Conservation (phyloP, 2,888 invertebrate species). For the Phaedon cochleariae region DNA sequence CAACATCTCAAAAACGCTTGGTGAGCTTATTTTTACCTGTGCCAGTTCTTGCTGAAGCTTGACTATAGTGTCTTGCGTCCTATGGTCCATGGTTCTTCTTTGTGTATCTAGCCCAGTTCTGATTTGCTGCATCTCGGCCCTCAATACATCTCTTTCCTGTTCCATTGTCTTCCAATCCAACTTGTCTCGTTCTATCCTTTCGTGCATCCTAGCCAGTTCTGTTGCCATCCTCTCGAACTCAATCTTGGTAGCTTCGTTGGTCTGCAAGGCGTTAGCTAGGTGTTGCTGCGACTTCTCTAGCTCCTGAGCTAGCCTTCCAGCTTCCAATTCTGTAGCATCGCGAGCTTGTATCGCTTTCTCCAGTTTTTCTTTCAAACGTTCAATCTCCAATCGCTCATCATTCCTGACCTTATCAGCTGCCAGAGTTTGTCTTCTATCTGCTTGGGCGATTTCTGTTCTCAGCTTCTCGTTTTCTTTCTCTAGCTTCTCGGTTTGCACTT, state of each 20-base stretch:
- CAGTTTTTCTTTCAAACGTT: constrained; percentile 83
- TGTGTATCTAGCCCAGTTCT: constrained; percentile 72
- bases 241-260: constrained; percentile 81
- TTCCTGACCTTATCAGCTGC: constrained; percentile 72
- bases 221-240: constrained; percentile 87
- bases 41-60: constrained; percentile 79
- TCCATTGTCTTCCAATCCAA: constrained; percentile 75
- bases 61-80: constrained; percentile 76
- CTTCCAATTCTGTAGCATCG: constrained; percentile 86
- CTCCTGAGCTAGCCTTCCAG: constrained; percentile 84
- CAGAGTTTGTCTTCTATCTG: constrained; percentile 69
- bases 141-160: constrained; percentile 76
- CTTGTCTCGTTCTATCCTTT: constrained; percentile 78
- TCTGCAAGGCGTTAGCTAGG: constrained; percentile 83
- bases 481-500: constrained; percentile 73
- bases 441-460: constrained; percentile 72
- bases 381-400: constrained; percentile 80
- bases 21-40: constrained; percentile 21
- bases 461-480: constrained; percentile 82
- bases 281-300: constrained; percentile 87
- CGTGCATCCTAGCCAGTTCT: constrained; percentile 82
- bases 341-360: constrained; percentile 85
- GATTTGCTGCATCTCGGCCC: constrained; percentile 74
- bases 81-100: constrained; percentile 71
- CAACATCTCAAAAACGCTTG: not conserved